Conservation (phyloP, 2,888 invertebrate species). For the Orthonevra nobilis region DNA sequence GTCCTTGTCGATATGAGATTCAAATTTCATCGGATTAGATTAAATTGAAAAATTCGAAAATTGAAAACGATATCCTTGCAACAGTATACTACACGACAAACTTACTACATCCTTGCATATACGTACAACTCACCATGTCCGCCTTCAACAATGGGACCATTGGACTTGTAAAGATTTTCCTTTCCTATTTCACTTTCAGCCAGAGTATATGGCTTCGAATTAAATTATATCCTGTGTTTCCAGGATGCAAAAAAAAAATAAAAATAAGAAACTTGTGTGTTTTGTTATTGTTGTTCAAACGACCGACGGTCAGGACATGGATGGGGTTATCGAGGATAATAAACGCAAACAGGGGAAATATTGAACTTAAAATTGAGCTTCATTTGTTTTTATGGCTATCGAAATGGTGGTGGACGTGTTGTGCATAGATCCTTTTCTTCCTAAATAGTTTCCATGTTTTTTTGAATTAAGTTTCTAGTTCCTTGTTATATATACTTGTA, state of each 20-base stretch:
- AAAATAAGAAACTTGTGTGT: slow-evolving; percentile 52
- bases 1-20: slow-evolving; percentile 63
- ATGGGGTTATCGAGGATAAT: slow-evolving; percentile 49
- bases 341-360: slow-evolving; percentile 68
- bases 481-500: too few relatives aligned
- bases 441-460: slow-evolving; percentile 20
- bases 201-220: slow-evolving; percentile 62
- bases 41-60: slow-evolving; percentile 70
- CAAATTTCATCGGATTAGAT: slow-evolving; percentile 69
- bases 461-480: neutral
- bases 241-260: slow-evolving; percentile 53
- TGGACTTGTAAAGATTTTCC: slow-evolving; percentile 64
- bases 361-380: slow-evolving; percentile 70
- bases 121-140: neutral
- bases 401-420: slow-evolving; percentile 44
- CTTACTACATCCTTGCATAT: slow-evolving; percentile 33
- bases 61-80: slow-evolving; percentile 69
- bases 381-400: slow-evolving; percentile 69
- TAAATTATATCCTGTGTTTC: slow-evolving; percentile 68
- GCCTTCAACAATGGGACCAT: slow-evolving; percentile 6
- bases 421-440: slow-evolving; percentile 25
- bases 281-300: slow-evolving; percentile 41
- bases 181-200: slow-evolving; percentile 38
- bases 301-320: neutral
- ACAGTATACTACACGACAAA: slow-evolving; percentile 21